phyloP scores from a whole-genome alignment of 2,888 invertebrate genomes.

The Apoderus coryli region DNA sequence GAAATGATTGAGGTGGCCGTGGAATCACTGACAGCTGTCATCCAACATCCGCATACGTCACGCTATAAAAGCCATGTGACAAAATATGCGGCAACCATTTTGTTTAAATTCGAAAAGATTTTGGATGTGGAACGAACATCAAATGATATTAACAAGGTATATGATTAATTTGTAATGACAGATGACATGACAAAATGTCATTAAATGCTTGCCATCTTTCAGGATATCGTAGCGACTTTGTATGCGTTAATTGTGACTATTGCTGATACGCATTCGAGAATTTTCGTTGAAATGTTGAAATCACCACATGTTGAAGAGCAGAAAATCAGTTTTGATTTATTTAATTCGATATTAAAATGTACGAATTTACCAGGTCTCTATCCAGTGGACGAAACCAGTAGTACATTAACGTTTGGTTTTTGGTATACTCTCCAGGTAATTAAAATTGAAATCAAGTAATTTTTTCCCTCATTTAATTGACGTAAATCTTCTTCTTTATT shows the following conservation, averaged over 20 bases:
- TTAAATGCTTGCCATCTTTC: constrained; percentile 21
- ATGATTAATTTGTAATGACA: too few relatives aligned
- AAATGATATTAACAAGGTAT: constrained; percentile 29
- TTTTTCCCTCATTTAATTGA: too few relatives aligned
- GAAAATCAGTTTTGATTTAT: constrained; percentile 43
- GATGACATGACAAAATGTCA: too few relatives aligned
- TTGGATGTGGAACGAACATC: constrained; percentile 34
- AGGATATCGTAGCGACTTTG: constrained; percentile 56
- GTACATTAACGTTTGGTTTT: constrained; percentile 74
- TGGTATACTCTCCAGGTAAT: constrained; percentile 82
- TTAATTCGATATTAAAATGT: constrained; percentile 63
- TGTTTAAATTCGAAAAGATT: constrained; percentile 41
- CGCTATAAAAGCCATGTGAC: constrained; percentile 38
- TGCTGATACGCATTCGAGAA: constrained; percentile 53
- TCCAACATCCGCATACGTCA: constrained; percentile 46
- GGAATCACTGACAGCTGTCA: constrained; percentile 44
- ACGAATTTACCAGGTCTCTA: constrained; percentile 71
- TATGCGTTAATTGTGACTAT: constrained; percentile 54
- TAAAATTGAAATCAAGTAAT: too few relatives aligned
- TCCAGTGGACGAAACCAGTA: constrained; percentile 77
- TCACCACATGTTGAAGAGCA: constrained; percentile 36
- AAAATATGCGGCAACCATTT: constrained; percentile 42
- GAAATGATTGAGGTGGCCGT: constrained; percentile 45
- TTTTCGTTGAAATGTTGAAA: constrained; percentile 38
- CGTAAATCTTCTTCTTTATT: too few relatives aligned